phyloP scores from a whole-genome alignment of 1,140 invertebrate species.

The Ditylenchus dipsaci region DNA sequence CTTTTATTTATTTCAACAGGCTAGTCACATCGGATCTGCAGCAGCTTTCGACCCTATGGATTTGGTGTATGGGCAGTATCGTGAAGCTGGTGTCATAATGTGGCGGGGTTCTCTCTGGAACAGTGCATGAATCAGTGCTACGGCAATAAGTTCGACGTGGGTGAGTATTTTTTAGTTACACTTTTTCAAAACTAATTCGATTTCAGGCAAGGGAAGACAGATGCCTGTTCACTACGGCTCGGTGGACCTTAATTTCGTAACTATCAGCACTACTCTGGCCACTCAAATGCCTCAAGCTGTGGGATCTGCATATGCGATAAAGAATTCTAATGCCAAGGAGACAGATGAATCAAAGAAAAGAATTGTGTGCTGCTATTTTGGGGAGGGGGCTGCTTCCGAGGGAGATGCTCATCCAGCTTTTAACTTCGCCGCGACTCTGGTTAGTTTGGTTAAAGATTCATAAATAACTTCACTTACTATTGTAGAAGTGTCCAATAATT shows the following conservation, averaged over 20 bases:
- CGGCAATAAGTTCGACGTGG: slow-evolving; percentile 76
- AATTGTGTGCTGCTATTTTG: slow-evolving; percentile 91
- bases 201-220: slow-evolving; percentile 56
- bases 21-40: slow-evolving; percentile 78
- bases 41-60: slow-evolving; percentile 79
- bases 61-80: slow-evolving; percentile 86
- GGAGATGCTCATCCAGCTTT: slow-evolving; percentile 98
- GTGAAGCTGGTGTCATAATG: slow-evolving; percentile 84
- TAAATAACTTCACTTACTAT: too few relatives aligned
- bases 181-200: background rate
- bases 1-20: slow-evolving; percentile 20
- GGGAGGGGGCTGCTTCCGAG: slow-evolving; percentile 94
- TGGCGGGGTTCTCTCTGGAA: slow-evolving; percentile 81
- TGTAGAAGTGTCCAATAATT: slow-evolving; percentile 77
- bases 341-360: slow-evolving; percentile 59
- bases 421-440: slow-evolving; percentile 93
- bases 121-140: slow-evolving; percentile 94
- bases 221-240: slow-evolving; percentile 62
- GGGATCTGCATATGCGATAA: slow-evolving; percentile 81
- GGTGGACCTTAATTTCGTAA: slow-evolving; percentile 79
- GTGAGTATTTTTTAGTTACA: slow-evolving; percentile 68
- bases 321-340: slow-evolving; percentile 63
- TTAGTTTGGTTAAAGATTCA: slow-evolving; percentile 7
- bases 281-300: slow-evolving; percentile 96
- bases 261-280: slow-evolving; percentile 85